Evolutionary conservation across 2,888 invertebrate species (phyloP).

Genomic region (Proisotoma minuta): DNA sequence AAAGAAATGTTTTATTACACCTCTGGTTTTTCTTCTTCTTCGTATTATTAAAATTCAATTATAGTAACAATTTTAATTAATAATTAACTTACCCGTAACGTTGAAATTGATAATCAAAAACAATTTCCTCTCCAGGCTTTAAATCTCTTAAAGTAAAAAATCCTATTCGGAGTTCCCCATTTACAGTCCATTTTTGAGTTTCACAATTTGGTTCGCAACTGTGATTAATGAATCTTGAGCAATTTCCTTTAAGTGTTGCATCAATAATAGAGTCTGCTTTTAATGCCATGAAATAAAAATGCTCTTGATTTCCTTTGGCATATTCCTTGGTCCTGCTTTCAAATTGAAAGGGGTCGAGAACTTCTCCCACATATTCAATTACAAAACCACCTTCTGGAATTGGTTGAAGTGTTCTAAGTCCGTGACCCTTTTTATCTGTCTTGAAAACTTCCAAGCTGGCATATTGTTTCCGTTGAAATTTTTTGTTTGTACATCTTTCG

Average conservation of each 20-base stretch:
- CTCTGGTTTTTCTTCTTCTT: no score
- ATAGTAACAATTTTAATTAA: background rate
- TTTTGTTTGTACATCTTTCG: constrained; percentile 86
- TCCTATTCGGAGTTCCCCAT: constrained; percentile 88
- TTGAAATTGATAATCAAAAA: constrained; percentile 98
- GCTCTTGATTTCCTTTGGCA: constrained; percentile 80
- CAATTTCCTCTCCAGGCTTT: constrained; percentile 84
- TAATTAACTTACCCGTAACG: constrained; percentile 72
- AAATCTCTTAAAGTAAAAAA: constrained; percentile 89
- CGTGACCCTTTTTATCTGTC: constrained; percentile 93
- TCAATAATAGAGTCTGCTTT: constrained; percentile 92
- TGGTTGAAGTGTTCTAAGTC: constrained; percentile 71
- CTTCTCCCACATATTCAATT: constrained; percentile 98
- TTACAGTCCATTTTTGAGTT: constrained; percentile 96
- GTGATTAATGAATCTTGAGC: constrained; percentile 96
- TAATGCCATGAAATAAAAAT: constrained; percentile 97
- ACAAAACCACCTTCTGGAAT: constrained; percentile 80
- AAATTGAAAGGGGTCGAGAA: constrained; percentile 84
- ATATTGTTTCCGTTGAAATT: constrained; percentile 83
- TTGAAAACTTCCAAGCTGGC: constrained; percentile 69
- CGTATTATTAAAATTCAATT: no score
- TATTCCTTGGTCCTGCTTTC: constrained; percentile 81
- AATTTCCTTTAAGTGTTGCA: constrained; percentile 91
- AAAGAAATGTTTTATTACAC: no score
- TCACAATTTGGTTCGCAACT: constrained; percentile 98